Evolutionary conservation across 2,113 vertebrate species (phyloP).

Genomic region (Setophaga petechia): DNA sequence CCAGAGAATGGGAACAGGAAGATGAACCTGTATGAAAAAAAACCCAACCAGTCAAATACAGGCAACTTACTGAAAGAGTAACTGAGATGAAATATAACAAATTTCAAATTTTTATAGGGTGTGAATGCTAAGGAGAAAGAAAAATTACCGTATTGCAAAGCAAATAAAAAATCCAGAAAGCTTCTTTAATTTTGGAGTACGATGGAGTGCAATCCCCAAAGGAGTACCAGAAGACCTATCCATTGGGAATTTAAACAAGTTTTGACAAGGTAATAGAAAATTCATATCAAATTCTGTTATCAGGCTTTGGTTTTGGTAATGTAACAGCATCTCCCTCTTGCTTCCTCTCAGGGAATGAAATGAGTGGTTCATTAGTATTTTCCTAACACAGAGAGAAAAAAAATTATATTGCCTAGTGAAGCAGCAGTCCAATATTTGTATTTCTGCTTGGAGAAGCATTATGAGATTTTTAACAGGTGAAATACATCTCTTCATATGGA

Average conservation of each 20-base stretch:
- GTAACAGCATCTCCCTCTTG: not conserved
- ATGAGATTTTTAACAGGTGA: not conserved
- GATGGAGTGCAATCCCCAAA: not conserved
- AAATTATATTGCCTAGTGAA: not conserved
- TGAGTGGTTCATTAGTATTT: not conserved
- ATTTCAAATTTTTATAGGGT: not conserved
- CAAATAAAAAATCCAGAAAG: not conserved
- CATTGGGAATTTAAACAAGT: not conserved
- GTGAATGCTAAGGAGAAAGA: not conserved
- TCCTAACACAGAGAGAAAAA: not conserved
- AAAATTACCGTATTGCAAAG: not conserved
- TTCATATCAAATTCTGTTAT: not conserved
- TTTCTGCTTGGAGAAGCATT: conserved; percentile 26
- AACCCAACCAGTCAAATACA: not conserved
- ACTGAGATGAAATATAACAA: not conserved
- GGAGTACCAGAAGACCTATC: not conserved
- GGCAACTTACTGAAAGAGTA: not conserved
- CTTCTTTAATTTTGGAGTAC: not conserved
- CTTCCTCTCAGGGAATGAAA: not conserved
- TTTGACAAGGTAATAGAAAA: not conserved
- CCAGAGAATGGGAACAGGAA: not conserved
- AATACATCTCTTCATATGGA: not conserved
- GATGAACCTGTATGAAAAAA: not conserved
- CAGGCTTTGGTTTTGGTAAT: not conserved
- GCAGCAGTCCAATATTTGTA: conserved; percentile 21